phyloP scores from a whole-genome alignment of 2,888 invertebrate species.

The Nyleta sp. region DNA sequence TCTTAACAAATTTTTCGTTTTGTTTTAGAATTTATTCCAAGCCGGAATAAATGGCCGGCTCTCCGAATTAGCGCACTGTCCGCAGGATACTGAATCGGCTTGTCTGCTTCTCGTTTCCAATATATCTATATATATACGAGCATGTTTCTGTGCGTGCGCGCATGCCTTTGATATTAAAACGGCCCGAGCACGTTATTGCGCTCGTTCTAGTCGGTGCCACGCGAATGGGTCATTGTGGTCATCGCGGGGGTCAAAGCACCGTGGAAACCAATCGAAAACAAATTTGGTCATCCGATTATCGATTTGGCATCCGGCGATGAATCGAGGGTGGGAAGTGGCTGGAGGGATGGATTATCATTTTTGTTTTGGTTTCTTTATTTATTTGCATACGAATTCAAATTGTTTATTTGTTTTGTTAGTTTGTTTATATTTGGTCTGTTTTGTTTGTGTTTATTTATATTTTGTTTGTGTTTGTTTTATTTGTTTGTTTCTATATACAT shows the following conservation, averaged over 20 bases:
- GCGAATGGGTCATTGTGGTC: not conserved
- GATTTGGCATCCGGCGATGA: too few species aligned
- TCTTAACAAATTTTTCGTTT: not conserved
- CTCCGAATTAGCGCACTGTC: slow-evolving; percentile 45
- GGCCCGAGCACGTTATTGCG: slow-evolving; percentile 2
- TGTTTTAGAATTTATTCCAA: not conserved
- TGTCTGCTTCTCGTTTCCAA: slow-evolving; percentile 16
- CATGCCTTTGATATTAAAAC: slow-evolving; percentile 17
- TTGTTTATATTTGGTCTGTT: too few species aligned
- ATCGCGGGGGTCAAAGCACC: slow-evolving; percentile 4
- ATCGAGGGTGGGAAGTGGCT: too few species aligned
- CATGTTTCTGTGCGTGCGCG: slow-evolving; percentile 30
- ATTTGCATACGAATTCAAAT: too few species aligned
- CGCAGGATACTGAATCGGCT: slow-evolving; percentile 43
- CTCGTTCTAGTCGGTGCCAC: not conserved
- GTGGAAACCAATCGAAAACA: not conserved
- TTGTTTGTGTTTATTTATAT: too few species aligned
- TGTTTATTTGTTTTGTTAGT: too few species aligned
- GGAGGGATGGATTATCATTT: too few species aligned
- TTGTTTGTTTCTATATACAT: too few species aligned
- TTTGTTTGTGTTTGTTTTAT: too few species aligned
- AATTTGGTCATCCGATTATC: not conserved
- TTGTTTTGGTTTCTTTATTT: too few species aligned
- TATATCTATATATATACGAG: slow-evolving; percentile 38
- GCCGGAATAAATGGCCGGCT: not conserved